Conservation (phyloP, 2,797 vertebrate genomes). For the Darevskia nairensis region DNA sequence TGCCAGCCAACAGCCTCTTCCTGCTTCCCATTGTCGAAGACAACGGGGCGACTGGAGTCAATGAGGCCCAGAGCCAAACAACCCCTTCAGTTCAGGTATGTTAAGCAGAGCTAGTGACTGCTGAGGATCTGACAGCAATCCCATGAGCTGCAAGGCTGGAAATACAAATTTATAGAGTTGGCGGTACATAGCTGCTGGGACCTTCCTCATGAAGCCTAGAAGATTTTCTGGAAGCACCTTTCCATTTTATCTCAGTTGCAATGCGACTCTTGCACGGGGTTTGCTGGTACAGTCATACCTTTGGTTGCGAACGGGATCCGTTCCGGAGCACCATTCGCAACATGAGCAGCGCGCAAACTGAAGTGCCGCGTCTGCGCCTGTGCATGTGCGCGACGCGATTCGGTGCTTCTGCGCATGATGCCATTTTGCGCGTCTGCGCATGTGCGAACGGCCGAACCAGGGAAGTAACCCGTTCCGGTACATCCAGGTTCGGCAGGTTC, state of each 20-base stretch:
- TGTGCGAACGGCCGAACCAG: too few relatives aligned
- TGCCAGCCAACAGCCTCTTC: background rate
- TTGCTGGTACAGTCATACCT: background rate
- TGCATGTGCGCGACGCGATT: too few relatives aligned
- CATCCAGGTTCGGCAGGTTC: too few relatives aligned
- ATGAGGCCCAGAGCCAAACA: background rate
- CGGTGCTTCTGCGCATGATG: too few relatives aligned
- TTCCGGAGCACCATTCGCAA: too few relatives aligned
- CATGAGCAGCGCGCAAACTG: too few relatives aligned
- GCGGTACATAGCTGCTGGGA: background rate
- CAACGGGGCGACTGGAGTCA: background rate
- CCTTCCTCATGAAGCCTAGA: background rate
- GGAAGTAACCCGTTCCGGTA: too few relatives aligned
- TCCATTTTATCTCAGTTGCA: background rate
- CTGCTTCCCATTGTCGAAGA: background rate
- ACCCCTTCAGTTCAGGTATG: background rate
- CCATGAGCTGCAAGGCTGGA: background rate
- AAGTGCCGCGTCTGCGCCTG: too few relatives aligned
- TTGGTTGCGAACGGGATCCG: too few relatives aligned
- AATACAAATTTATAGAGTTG: background rate
- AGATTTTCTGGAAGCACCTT: background rate
- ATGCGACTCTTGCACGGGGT: background rate
- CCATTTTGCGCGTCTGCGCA: too few relatives aligned
- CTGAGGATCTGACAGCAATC: background rate
- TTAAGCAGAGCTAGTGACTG: background rate